Evolutionary conservation across 2,888 invertebrate genomes (phyloP), one percentile per base, ranked within the genome.

Genomic region (Tenthredo mesomela): DNA sequence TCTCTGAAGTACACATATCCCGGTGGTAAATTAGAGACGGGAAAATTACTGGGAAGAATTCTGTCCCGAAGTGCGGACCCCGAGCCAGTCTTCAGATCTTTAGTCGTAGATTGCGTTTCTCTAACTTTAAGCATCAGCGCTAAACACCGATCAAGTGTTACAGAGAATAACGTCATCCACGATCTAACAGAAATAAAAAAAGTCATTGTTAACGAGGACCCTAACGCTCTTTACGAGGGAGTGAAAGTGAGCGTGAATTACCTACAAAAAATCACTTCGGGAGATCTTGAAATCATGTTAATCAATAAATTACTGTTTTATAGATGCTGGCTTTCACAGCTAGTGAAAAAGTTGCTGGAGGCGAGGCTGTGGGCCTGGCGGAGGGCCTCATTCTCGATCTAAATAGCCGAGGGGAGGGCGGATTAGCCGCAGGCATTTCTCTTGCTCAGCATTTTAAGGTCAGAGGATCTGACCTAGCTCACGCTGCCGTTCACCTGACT

Each of bases 1-100:
- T 91, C 90, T 1, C 86, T 93, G 37, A 92, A 92, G 71, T 92
- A 92, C 85, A 92, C 92, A 12, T 91, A 91, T 87, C 92, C 92
- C 33, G 91, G 90, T 21, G 92, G 92, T 10, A 92, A 90, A 86
- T 85, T 93, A 18, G 91, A 92, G 50, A 91, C 91, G 6, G 92
- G 92, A 5, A 91, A 90, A 86, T 86, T 93, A 2, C 85, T 93
- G 40, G 92, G 92, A 10, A 88, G 89, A 84, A 89, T 92, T 82
- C 86, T 93, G 33, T 89, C 91, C 1, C 91, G 91, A 91, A 90
- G 90, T 58, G 90, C 92, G 0, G 92, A 92, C 87, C 87, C 91
- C 0, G 91, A 92, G 37, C 85, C 85, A 9, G 78, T 86, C 0
- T 86, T 92, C 67, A 88, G 92, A 84, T 89, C 90, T 2, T 50